A percentile compares a stretch with the other conserved stretches of the same genome.
Conservation (phyloP, 1,140 invertebrate genomes). For the Ptiloglossa arizonensis region DNA sequence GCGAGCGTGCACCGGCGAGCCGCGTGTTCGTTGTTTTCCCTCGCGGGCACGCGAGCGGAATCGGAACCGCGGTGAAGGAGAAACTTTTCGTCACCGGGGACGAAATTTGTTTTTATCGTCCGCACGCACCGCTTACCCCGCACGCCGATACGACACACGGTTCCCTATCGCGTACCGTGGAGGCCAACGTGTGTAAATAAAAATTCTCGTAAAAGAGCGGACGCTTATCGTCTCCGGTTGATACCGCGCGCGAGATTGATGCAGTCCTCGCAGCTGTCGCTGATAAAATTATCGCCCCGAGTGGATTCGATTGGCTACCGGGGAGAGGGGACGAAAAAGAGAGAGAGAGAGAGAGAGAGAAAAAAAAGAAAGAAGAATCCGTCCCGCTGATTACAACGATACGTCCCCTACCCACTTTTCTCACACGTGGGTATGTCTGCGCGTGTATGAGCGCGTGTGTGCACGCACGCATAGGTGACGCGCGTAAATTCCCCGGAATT, state of each 20-base stretch:
- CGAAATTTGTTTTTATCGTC: constrained; percentile 10
- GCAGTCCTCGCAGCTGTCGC: constrained; percentile 13
- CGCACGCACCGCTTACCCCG: background rate
- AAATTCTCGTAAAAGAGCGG: background rate
- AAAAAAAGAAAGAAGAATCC: constrained; percentile 8
- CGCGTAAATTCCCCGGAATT: constrained; percentile 1
- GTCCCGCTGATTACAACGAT: constrained; percentile 11
- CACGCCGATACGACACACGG: background rate
- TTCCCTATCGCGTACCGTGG: background rate
- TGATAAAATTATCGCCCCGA: constrained; percentile 50
- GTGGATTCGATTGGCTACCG: constrained; percentile 33
- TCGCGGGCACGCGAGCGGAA: background rate
- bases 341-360: too few relatives aligned
- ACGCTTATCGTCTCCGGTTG: background rate
- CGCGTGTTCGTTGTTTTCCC: constrained; percentile 12
- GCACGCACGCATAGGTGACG: background rate
- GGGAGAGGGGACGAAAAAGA: too few relatives aligned
- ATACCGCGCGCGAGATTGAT: background rate
- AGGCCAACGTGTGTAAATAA: background rate
- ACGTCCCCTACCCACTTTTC: too few relatives aligned
- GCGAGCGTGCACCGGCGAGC: background rate
- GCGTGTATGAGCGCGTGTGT: too few relatives aligned
- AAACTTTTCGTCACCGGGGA: background rate
- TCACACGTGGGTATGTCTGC: too few relatives aligned
- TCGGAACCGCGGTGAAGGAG: background rate